Conservation (phyloP, 1,140 invertebrate species). For the Metaphire vulgaris region DNA sequence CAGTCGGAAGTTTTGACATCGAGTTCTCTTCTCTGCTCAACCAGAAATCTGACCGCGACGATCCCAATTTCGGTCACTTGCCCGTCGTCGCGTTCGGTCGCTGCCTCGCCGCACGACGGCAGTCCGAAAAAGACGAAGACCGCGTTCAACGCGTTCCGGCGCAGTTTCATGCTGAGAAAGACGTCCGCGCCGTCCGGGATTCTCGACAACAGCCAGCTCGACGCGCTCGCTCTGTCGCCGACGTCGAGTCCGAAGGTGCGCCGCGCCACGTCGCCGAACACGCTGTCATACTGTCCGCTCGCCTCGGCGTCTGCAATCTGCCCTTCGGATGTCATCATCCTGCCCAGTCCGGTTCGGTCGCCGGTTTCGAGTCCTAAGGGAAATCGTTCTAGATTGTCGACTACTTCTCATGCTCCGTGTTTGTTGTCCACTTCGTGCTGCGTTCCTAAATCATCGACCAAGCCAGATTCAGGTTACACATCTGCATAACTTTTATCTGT, state of each 20-base stretch:
- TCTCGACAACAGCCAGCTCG: slow-evolving; percentile 22
- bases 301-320: slow-evolving; percentile 42
- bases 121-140: slow-evolving; percentile 40
- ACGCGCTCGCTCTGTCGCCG: slow-evolving; percentile 24
- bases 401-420: not conserved
- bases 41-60: slow-evolving; percentile 40
- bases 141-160: slow-evolving; percentile 34
- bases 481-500: too few species aligned
- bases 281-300: not conserved
- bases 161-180: not conserved
- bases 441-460: slow-evolving; percentile 1
- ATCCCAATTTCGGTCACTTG: slow-evolving; percentile 61
- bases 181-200: slow-evolving; percentile 22
- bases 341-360: slow-evolving; percentile 83
- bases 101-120: slow-evolving; percentile 34
- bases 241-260: slow-evolving; percentile 37
- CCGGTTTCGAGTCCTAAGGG: slow-evolving; percentile 70
- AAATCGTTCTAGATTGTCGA: not conserved
- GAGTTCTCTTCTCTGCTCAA: not conserved
- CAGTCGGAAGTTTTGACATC: not conserved
- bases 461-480: not conserved
- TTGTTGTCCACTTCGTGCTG: not conserved
- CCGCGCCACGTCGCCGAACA: not conserved
- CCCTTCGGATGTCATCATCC: slow-evolving; percentile 63
- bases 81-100: slow-evolving; percentile 35